These are phyloP conservation scores for Sarcophaga subvicina DNA, from an alignment of 2,888 invertebrate species.

Conservation along the genomic window DNA sequence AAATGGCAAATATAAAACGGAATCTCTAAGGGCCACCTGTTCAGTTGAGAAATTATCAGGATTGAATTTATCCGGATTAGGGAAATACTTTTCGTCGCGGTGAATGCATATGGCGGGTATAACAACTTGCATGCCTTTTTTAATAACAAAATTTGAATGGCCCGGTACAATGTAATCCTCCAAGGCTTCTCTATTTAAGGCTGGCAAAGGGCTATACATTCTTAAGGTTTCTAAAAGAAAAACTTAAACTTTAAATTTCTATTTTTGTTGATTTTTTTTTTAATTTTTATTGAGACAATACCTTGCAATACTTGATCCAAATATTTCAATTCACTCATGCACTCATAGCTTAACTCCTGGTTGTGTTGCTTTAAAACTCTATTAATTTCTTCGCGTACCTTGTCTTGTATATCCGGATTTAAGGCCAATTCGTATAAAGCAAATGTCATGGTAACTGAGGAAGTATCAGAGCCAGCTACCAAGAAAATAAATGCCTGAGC, in stretches of 20 bases:
- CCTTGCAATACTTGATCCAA: constrained; percentile 82
- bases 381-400: constrained; percentile 81
- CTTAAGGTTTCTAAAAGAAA: constrained; percentile 83
- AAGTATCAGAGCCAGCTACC: constrained; percentile 83
- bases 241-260: too few relatives aligned
- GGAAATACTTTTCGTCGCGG: constrained; percentile 82
- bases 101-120: constrained; percentile 82
- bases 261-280: too few relatives aligned
- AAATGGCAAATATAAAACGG: constrained; percentile 76
- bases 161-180: constrained; percentile 78
- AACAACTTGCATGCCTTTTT: constrained; percentile 75
- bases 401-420: constrained; percentile 81
- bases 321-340: constrained; percentile 81
- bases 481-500: constrained; percentile 84
- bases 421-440: constrained; percentile 82
- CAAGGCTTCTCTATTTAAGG: constrained; percentile 81
- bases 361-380: constrained; percentile 76
- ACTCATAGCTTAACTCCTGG: constrained; percentile 79
- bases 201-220: constrained; percentile 83
- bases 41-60: constrained; percentile 84
- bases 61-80: constrained; percentile 84
- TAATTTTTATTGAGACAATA: constrained; percentile 64
- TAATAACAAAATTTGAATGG: constrained; percentile 82
- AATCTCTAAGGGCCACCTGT: constrained; percentile 83
- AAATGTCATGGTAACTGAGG: constrained; percentile 82